A percentile compares a stretch with the other conserved stretches of the same genome.
phyloP scores from a whole-genome alignment of 2,888 invertebrate genomes.

The Malacosoma neustria region DNA sequence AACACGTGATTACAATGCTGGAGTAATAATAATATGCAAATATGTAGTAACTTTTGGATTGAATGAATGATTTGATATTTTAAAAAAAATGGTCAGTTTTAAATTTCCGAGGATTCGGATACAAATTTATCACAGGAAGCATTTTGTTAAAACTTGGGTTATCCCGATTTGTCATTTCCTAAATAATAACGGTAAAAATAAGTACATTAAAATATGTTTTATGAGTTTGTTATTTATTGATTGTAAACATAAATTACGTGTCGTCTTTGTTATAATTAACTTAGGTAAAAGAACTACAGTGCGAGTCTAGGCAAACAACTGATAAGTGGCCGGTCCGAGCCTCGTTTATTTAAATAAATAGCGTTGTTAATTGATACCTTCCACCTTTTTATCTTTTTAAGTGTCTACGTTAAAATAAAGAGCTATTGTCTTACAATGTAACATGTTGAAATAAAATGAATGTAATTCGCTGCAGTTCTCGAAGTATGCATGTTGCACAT shows the following conservation, averaged over 20 bases:
- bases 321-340: slow-evolving; percentile 56
- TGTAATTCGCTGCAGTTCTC: not conserved
- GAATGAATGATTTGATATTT: no score
- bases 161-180: not conserved
- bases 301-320: slow-evolving; percentile 44
- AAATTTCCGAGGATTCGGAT: slow-evolving; percentile 24
- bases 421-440: not conserved
- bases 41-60: no score
- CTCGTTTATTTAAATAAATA: slow-evolving; percentile 47
- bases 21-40: no score
- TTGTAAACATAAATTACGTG: slow-evolving; percentile 2
- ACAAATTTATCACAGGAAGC: slow-evolving; percentile 29
- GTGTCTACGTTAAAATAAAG: slow-evolving; percentile 23
- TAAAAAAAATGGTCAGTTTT: no score
- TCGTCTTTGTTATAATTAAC: slow-evolving; percentile 8
- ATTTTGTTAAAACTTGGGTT: slow-evolving; percentile 24
- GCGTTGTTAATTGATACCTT: slow-evolving; percentile 51
- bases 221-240: slow-evolving; percentile 2
- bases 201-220: slow-evolving; percentile 11
- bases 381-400: slow-evolving; percentile 37
- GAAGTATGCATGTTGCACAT: not conserved
- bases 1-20: slow-evolving; percentile 1
- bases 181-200: no score
- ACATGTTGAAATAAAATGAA: not conserved
- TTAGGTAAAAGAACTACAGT: slow-evolving; percentile 59